phyloP scores from a whole-genome alignment of 2,113 vertebrate species.

The Gallinago jamesoni region DNA sequence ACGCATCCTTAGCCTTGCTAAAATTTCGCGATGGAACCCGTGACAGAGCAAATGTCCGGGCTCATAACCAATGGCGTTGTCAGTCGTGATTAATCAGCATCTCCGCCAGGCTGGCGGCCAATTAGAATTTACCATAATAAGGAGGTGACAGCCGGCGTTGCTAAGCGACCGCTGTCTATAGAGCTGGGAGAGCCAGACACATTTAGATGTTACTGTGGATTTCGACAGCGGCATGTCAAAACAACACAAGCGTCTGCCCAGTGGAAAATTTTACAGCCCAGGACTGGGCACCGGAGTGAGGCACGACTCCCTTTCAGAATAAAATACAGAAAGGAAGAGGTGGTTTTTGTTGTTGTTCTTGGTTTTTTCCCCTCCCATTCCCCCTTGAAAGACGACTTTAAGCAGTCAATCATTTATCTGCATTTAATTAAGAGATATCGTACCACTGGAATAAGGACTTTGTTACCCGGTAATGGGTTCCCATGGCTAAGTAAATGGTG shows the following conservation, averaged over 20 bases:
- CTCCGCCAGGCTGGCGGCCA: constrained; percentile 71
- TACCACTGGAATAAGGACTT: constrained; percentile 56
- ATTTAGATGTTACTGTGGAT: constrained; percentile 76
- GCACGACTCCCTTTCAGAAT: constrained; percentile 59
- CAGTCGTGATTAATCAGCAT: constrained; percentile 75
- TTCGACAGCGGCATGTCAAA: constrained; percentile 73
- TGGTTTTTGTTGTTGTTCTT: neutral
- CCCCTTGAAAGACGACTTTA: constrained; percentile 42
- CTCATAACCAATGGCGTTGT: constrained; percentile 75
- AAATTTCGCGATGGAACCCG: constrained; percentile 55
- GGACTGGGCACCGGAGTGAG: constrained; percentile 41
- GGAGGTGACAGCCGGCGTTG: constrained; percentile 76
- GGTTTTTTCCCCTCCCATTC: neutral
- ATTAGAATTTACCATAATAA: constrained; percentile 75
- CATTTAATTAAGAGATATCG: constrained; percentile 72
- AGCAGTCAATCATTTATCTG: constrained; percentile 58
- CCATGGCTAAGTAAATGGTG: constrained; percentile 66
- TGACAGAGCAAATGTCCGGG: constrained; percentile 67
- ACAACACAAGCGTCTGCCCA: constrained; percentile 70
- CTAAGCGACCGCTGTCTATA: constrained; percentile 74
- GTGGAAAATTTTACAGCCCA: constrained; percentile 68
- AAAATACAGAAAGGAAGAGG: constrained; percentile 40
- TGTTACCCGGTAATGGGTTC: constrained; percentile 54
- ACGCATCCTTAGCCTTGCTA: constrained; percentile 54
- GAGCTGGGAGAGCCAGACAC: constrained; percentile 71